Conservation (phyloP, 2,113 vertebrate species). For the Dinomys branickii region DNA sequence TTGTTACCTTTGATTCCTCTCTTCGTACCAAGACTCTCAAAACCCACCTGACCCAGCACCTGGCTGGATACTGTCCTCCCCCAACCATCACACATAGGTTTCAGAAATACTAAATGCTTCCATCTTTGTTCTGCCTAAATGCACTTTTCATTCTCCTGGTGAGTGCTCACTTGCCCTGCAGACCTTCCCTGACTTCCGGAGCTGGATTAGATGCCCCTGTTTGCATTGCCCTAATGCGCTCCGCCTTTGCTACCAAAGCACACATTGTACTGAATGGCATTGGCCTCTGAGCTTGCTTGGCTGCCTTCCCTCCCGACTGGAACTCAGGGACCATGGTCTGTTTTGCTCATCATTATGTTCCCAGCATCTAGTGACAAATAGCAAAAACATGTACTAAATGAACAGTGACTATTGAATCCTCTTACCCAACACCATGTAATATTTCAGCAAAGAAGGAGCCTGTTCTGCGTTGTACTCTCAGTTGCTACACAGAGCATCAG, state of each 20-base stretch:
- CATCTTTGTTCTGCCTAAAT: neutral
- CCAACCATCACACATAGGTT: fast-evolving
- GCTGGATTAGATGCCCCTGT: neutral
- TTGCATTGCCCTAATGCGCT: neutral
- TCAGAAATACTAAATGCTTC: neutral
- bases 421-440: neutral
- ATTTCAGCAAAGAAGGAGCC: neutral
- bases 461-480: neutral
- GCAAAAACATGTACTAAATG: neutral
- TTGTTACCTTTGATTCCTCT: neutral
- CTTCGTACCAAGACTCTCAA: conserved; percentile 2
- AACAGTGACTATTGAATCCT: neutral
- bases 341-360: neutral
- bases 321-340: neutral
- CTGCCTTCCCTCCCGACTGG: neutral
- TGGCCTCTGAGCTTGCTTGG: neutral
- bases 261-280: neutral
- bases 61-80: neutral
- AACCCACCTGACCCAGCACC: neutral
- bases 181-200: neutral
- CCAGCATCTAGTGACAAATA: neutral
- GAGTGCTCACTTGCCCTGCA: neutral
- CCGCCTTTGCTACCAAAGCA: neutral
- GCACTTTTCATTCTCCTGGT: neutral
- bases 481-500: neutral